Evolutionary conservation across 2,797 vertebrate species (phyloP).

Genomic region (Spheniscus humboldti): DNA sequence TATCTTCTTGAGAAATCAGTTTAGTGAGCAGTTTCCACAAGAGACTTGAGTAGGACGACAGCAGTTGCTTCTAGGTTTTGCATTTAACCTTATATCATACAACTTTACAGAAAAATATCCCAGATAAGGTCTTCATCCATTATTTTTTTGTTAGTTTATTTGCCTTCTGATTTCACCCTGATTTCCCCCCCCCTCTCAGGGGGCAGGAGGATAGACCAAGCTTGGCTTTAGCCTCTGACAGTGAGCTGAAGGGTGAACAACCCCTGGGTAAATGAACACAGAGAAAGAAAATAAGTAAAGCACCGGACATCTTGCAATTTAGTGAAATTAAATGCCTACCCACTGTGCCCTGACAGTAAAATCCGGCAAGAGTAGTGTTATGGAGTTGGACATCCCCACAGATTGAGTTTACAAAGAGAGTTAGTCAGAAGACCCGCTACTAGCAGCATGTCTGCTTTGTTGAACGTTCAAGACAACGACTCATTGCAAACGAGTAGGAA

Average conservation of each 20-base stretch:
- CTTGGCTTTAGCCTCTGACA: constrained; percentile 9
- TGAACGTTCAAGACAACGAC: neutral
- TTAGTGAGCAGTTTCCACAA: neutral
- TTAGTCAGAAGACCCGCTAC: neutral
- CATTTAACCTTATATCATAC: neutral
- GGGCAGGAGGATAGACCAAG: neutral
- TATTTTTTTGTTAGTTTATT: neutral
- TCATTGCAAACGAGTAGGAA: neutral
- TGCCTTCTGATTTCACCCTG: neutral
- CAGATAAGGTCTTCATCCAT: neutral
- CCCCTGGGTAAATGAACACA: neutral
- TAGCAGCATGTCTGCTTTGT: neutral
- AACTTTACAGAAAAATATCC: neutral
- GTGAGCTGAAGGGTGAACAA: neutral
- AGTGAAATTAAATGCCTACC: neutral
- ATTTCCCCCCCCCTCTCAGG: neutral
- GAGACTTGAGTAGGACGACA: neutral
- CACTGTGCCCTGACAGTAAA: neutral
- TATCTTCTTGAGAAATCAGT: neutral
- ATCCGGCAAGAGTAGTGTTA: neutral
- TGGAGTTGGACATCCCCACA: neutral
- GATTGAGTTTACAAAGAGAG: neutral
- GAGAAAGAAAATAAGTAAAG: neutral
- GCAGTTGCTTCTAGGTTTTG: neutral
- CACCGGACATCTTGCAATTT: neutral